A percentile compares a stretch with the other conserved stretches of the same genome.
Conservation (phyloP, 2,888 invertebrate genomes). For the Stenodema calcarata region DNA sequence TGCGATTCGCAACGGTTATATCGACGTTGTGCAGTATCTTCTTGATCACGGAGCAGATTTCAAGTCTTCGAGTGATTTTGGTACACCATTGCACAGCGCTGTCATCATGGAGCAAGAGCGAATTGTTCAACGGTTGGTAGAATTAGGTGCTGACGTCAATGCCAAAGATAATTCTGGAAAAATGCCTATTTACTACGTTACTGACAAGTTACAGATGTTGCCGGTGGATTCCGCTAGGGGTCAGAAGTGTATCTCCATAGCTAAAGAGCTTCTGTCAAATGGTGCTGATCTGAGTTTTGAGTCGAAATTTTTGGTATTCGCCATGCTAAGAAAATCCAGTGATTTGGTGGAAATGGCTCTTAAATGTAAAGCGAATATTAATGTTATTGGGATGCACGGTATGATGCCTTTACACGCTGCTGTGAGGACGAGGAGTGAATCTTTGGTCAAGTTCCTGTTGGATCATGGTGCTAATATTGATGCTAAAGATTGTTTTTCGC, state of each 20-base stretch:
- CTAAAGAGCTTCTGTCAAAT: background rate
- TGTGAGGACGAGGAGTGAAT: background rate
- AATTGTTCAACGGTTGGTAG: background rate
- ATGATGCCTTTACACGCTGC: background rate
- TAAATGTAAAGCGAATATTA: background rate
- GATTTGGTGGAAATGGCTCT: slow-evolving; percentile 10
- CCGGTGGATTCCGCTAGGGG: background rate
- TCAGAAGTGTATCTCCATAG: background rate
- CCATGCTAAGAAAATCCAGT: background rate
- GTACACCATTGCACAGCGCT: slow-evolving; percentile 25
- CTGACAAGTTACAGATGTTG: background rate
- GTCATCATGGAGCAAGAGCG: slow-evolving; percentile 4
- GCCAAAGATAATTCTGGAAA: background rate
- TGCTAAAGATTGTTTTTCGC: background rate
- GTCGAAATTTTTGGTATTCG: background rate
- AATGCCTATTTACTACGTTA: background rate
- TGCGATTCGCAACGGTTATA: background rate
- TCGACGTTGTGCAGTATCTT: slow-evolving; percentile 3
- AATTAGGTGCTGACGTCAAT: slow-evolving; percentile 3
- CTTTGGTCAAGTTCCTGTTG: background rate
- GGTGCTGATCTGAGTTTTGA: slow-evolving; percentile 3
- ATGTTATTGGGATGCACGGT: background rate
- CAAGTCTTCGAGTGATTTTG: background rate
- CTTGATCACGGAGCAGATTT: slow-evolving; percentile 8
- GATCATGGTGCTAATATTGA: background rate